These are phyloP conservation scores for Tetanocera ferruginea DNA, from an alignment of 2,888 invertebrate genomes.

Conservation along the genomic window DNA sequence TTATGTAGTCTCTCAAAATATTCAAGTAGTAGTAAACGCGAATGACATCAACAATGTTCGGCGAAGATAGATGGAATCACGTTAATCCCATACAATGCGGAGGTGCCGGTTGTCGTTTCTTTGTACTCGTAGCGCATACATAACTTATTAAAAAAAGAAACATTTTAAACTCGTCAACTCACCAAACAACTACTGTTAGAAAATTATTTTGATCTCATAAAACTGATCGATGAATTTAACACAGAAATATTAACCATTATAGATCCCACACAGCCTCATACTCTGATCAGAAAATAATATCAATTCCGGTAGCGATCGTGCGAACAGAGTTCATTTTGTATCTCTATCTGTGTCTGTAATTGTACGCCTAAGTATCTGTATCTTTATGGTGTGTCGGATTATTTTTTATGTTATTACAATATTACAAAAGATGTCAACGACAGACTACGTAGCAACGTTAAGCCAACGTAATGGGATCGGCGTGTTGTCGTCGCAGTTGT, in stretches of 20 bases:
- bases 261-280: too few relatives aligned
- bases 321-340: conserved; percentile 1
- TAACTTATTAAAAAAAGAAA: too few relatives aligned
- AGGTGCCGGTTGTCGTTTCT: conserved; percentile 23
- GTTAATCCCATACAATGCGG: conserved; percentile 41
- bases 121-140: too few relatives aligned
- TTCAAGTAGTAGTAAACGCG: background rate
- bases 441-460: conserved; percentile 2
- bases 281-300: background rate
- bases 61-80: conserved; percentile 41
- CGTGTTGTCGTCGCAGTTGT: conserved; percentile 54
- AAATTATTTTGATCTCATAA: too few relatives aligned
- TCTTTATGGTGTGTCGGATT: conserved; percentile 22
- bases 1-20: background rate
- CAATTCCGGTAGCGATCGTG: conserved; percentile 22
- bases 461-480: conserved; percentile 44
- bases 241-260: too few relatives aligned
- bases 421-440: conserved; percentile 29
- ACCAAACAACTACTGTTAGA: too few relatives aligned
- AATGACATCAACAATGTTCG: background rate
- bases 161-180: too few relatives aligned
- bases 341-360: background rate
- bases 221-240: too few relatives aligned
- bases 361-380: background rate
- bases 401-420: conserved; percentile 34